Evolutionary conservation across 2,888 invertebrate species (phyloP).

Genomic region (Nomada flava): DNA sequence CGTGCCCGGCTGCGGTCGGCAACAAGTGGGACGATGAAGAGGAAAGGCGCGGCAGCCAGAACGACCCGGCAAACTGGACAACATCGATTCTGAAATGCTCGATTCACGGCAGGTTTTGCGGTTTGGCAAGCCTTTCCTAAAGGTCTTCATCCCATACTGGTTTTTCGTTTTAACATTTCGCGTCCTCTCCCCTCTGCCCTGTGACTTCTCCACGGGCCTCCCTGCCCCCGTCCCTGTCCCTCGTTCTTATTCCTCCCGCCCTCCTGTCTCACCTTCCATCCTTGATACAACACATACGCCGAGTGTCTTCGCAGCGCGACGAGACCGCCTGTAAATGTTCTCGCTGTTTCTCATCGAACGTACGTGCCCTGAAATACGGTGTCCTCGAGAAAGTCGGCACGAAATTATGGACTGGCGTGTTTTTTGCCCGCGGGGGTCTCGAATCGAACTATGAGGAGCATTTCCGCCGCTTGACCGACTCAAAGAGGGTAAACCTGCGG

Average conservation of each 20-base stretch:
- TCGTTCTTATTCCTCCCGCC: neutral
- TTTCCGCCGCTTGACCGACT: constrained; percentile 71
- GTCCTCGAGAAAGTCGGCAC: constrained; percentile 46
- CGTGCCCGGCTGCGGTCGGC: constrained; percentile 77
- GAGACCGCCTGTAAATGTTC: neutral
- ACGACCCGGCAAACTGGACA: constrained; percentile 48
- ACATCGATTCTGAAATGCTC: constrained; percentile 63
- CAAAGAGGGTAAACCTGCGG: constrained; percentile 48
- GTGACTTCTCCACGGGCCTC: neutral
- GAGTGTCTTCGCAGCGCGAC: constrained; percentile 9
- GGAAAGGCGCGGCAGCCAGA: constrained; percentile 59
- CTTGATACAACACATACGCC: neutral
- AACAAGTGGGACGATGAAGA: constrained; percentile 72
- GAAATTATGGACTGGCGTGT: constrained; percentile 41
- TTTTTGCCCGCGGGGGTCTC: constrained; percentile 34
- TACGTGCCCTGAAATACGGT: constrained; percentile 19
- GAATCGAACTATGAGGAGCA: constrained; percentile 74
- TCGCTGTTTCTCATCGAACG: constrained; percentile 16
- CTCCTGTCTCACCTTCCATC: neutral
- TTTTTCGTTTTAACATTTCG: constrained; percentile 35
- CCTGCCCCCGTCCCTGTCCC: too few relatives aligned
- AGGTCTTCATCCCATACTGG: constrained; percentile 56
- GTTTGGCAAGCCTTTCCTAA: constrained; percentile 64
- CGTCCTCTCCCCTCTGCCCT: neutral
- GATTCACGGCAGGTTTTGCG: constrained; percentile 68